Evolutionary conservation across 2,888 invertebrate species (phyloP), one percentile per base, ranked within the genome.

Genomic region (Meiosimyza platycephala): DNA sequence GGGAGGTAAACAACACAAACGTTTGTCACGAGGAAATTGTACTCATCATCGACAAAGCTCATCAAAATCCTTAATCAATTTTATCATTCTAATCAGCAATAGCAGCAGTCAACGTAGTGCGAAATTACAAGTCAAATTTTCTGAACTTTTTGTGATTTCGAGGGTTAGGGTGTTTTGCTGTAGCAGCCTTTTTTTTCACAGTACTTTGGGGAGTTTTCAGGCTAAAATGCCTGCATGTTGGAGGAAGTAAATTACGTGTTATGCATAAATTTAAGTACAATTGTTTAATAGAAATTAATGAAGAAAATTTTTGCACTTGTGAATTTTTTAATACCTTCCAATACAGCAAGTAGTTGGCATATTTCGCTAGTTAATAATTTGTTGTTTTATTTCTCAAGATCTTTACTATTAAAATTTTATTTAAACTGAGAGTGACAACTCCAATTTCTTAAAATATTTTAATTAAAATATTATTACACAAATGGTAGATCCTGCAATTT

Each of bases 121-220:
- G 57, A 72, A 73, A 73, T 75, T 70, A 59, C 69, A 69, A 73
- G 73, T 75, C 72, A 73, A 73, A 66, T 67, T 63, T 18, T 62
- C 55, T 62, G 62, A 67, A 67, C 67, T 62, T 40, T 51, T 51
- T 54, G 33, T 48, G 6, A 15, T 22, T 28, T n/a, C 13, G 54
- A 7, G 47, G 22, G n/a, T n/a, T n/a, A n/a, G 16, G 22, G 57
- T 28, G 11, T 22, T 12, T 22, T 22, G 16, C 11, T 22, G 22
- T 5, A 16, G 12, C 16, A 16, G n/a, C 22, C 6, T 57, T 57
- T n/a, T 16, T 16, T 18, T 3, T 1, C 11, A 15, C 16, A n/a
- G 57, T 57, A n/a, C n/a, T n/a, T 3, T 57, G 57, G 28, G 3
- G 57, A 18, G 57, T 22, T 57, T 57, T 57, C 16, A 9, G n/a